Evolutionary conservation across 2,888 invertebrate genomes (phyloP).

Genomic region (Heterodera filipjevi): DNA sequence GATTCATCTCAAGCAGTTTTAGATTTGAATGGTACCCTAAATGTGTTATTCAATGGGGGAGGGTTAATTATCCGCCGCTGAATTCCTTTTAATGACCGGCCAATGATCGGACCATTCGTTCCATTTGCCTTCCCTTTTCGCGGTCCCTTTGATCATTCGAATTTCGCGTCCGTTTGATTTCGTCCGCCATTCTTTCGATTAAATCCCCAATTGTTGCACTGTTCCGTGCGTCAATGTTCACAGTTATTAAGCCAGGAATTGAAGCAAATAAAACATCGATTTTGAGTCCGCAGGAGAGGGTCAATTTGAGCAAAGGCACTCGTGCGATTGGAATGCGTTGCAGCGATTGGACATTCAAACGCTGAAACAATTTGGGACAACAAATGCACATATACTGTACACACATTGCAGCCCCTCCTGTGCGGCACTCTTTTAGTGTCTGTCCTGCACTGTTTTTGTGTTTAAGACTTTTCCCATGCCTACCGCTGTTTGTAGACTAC

Average conservation of each 20-base stretch:
- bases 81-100: not conserved
- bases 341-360: conserved; percentile 4
- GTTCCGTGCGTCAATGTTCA: not conserved
- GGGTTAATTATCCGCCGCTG: no score
- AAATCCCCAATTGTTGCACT: not conserved
- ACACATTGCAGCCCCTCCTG: no score
- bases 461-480: no score
- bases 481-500: no score
- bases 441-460: no score
- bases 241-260: not conserved
- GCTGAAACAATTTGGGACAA: not conserved
- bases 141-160: not conserved
- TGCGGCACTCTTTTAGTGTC: not conserved
- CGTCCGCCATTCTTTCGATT: not conserved
- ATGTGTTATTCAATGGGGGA: not conserved
- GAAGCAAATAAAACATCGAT: not conserved
- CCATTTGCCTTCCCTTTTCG: not conserved
- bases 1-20: not conserved
- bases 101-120: not conserved
- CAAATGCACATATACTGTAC: no score
- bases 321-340: not conserved
- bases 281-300: not conserved
- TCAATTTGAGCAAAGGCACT: not conserved
- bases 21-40: conserved; percentile 5
- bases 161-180: not conserved